These are phyloP conservation scores for Lontra canadensis DNA, from an alignment of 2,113 vertebrate genomes.

Conservation along the genomic window DNA sequence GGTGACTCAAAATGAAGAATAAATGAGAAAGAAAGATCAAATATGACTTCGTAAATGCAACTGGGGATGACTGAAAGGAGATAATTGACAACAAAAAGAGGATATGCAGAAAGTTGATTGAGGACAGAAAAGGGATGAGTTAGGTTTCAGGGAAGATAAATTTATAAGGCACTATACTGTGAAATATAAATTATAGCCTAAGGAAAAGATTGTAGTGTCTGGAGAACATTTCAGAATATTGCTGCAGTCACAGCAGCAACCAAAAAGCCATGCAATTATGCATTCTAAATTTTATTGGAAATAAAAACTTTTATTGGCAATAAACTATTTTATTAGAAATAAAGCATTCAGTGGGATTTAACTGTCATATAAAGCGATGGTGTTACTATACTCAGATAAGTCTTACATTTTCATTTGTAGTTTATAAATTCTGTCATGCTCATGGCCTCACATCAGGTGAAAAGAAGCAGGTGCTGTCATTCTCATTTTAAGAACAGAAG, in stretches of 20 bases:
- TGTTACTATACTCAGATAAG: not conserved
- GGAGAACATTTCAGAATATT: not conserved
- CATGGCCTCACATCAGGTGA: not conserved
- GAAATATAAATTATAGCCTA: not conserved
- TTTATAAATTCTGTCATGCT: not conserved
- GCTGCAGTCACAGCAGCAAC: not conserved
- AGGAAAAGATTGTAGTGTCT: not conserved
- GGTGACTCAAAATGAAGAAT: not conserved
- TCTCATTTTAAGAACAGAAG: not conserved
- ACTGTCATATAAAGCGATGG: not conserved
- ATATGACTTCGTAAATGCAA: not conserved
- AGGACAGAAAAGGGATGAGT: not conserved
- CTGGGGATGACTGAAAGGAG: not conserved
- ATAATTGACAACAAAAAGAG: not conserved
- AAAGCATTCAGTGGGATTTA: not conserved
- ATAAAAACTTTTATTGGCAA: not conserved
- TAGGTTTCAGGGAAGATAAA: not conserved
- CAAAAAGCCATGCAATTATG: not conserved
- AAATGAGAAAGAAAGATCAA: not conserved
- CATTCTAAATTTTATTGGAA: not conserved
- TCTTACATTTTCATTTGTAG: not conserved
- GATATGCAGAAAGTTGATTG: not conserved
- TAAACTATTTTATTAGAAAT: constrained; percentile 31
- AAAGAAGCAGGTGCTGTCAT: not conserved
- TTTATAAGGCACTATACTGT: not conserved